Evolutionary conservation across 35 echinoderm and acorn worm genomes (phyloP), one percentile per base, ranked within the genome.

Genomic region (Patiria miniata): DNA sequence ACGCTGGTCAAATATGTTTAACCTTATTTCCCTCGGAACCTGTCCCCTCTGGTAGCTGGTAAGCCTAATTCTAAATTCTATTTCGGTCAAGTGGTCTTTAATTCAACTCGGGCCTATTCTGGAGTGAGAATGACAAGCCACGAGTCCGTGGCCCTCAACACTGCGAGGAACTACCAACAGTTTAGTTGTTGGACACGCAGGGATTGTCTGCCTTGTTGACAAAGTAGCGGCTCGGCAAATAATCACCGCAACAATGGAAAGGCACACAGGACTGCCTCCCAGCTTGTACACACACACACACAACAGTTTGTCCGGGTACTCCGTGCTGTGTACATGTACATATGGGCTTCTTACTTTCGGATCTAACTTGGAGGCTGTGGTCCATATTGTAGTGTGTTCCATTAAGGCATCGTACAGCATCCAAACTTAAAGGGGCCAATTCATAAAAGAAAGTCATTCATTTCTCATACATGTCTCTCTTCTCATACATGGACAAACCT

Each of bases 1-100:
- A 73, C n/a, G 26, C 14, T 34, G 29, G 65, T 73, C 26, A 73
- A 73, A 73, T 73, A 73, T 73, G 65, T 73, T 73, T 73, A 73
- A 73, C 65, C 65, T 30, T 47, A 47, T 47, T 47, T 12, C 12
- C 14, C 65, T 14, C 65, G 29, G 28, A 34, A 6, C 65, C 65
- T 7, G 23, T 28, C 26, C 65, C 1, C 26, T n/a, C n/a, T n/a
- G 26, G 65, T 73, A 73, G 65, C 65, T 32, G 21, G 14, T 73
- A 47, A 47, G 42, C 42, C 42, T 47, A 47, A 12, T 47, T 47
- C 42, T 47, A 47, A n/a, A 47, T 73, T 73, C 1, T 73, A 32
- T 73, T 26, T 73, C 26, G 65, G 65, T 73, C 65, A 73, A 73
- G 65, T 73, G 34, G 65, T 34, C 9, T 34, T 73, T 36, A 26